Conservation (phyloP, 1,140 invertebrate genomes). For the Cydia fagiglandana region DNA sequence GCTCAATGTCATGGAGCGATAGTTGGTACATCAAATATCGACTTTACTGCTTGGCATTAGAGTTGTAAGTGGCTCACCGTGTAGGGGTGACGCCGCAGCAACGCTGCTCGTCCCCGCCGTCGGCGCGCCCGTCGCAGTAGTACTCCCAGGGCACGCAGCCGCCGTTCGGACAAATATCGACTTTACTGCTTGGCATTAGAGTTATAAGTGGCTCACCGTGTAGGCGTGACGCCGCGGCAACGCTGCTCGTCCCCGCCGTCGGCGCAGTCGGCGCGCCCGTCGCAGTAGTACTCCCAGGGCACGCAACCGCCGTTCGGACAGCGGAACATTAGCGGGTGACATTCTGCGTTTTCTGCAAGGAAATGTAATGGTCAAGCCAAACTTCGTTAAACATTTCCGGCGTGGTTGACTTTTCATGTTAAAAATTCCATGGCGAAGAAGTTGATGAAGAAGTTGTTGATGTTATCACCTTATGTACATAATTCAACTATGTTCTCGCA, state of each 20-base stretch:
- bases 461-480: too few relatives aligned
- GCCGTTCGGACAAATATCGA: conserved; percentile 81
- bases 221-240: conserved; percentile 21
- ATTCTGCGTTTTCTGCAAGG: conserved; percentile 82
- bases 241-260: conserved; percentile 81
- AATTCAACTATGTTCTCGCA: too few relatives aligned
- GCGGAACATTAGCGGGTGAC: conserved; percentile 82
- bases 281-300: conserved; percentile 85
- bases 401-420: too few relatives aligned
- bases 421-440: too few relatives aligned
- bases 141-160: conserved; percentile 85
- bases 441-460: too few relatives aligned
- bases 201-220: conserved; percentile 41
- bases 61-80: conserved; percentile 40
- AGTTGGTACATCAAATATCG: too few relatives aligned
- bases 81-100: conserved; percentile 32
- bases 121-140: conserved; percentile 86
- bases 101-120: conserved; percentile 80
- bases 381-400: too few relatives aligned
- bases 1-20: too few relatives aligned
- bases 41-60: not conserved
- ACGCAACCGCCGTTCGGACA: conserved; percentile 88
- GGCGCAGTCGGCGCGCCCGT: conserved; percentile 85
- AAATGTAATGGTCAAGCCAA: too few relatives aligned
- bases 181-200: not conserved